phyloP scores from a whole-genome alignment of 2,113 vertebrate genomes.

The Prochilodus magdalenae region DNA sequence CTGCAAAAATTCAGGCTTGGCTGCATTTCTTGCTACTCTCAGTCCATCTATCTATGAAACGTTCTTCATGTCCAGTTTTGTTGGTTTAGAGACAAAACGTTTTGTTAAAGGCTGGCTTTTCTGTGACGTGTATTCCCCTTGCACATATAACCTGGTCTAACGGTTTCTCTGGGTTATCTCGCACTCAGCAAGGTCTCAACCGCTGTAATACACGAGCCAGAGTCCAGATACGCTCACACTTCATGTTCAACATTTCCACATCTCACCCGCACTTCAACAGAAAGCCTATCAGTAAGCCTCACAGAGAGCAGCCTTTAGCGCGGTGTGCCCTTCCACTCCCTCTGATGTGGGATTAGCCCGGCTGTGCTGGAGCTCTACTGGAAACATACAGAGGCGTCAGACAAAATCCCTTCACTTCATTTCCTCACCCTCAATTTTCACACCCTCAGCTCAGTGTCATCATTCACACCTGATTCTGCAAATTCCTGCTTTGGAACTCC shows the following conservation, averaged over 20 bases:
- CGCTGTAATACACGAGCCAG: background rate
- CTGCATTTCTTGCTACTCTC: too few relatives aligned
- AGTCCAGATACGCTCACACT: background rate
- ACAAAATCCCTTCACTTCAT: background rate
- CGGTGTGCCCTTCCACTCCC: background rate
- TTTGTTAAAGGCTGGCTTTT: too few relatives aligned
- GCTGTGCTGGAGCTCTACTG: background rate
- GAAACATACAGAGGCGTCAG: background rate
- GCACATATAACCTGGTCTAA: background rate
- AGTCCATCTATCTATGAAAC: too few relatives aligned
- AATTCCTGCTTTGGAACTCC: background rate
- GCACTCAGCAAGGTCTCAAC: too few relatives aligned
- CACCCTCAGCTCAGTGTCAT: slow-evolving; percentile 1
- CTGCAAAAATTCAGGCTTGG: too few relatives aligned
- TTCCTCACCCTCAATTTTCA: background rate
- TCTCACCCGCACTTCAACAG: background rate
- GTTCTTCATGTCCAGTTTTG: too few relatives aligned
- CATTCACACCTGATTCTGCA: slow-evolving; percentile 9
- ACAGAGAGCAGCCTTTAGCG: background rate
- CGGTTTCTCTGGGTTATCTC: background rate
- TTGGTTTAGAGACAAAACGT: too few relatives aligned
- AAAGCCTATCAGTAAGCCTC: slow-evolving; percentile 1
- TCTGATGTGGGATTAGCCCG: background rate
- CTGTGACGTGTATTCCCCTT: background rate
- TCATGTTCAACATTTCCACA: background rate